A percentile compares a stretch with the other conserved stretches of the same genome.
These are phyloP conservation scores for Hypolimnas misippus DNA, from an alignment of 2,888 invertebrate genomes.

Conservation along the genomic window DNA sequence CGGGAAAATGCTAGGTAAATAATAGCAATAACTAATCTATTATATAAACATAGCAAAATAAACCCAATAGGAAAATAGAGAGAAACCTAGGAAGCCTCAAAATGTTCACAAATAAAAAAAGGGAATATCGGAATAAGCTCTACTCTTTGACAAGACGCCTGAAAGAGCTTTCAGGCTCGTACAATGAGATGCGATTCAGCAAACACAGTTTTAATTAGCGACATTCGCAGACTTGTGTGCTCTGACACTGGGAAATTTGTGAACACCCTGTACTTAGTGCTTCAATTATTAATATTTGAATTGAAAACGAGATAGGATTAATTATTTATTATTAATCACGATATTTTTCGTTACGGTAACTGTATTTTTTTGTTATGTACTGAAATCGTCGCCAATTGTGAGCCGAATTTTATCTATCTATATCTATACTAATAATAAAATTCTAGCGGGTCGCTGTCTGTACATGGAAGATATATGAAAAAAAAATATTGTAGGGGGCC, in stretches of 20 bases:
- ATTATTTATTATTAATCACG: background rate
- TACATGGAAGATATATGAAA: too few species aligned
- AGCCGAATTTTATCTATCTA: too few species aligned
- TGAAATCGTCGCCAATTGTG: too few species aligned
- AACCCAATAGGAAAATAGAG: too few species aligned
- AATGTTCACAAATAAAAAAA: too few species aligned
- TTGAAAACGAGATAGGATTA: background rate
- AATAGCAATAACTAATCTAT: too few species aligned
- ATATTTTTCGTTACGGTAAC: background rate
- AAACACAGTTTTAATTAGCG: conserved; percentile 79
- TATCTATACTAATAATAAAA: too few species aligned
- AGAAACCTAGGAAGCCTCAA: too few species aligned
- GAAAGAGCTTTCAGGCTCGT: conserved; percentile 66
- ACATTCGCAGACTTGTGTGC: conserved; percentile 56
- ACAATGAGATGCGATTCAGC: conserved; percentile 74
- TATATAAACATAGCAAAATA: too few species aligned
- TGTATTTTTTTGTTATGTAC: background rate
- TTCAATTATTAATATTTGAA: conserved; percentile 14
- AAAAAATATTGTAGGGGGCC: too few species aligned
- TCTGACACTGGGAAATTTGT: conserved; percentile 14
- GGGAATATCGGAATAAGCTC: background rate
- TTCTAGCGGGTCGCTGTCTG: too few species aligned
- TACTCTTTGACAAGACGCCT: conserved; percentile 49
- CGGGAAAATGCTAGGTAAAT: too few species aligned
- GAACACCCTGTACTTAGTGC: conserved; percentile 22